Evolutionary conservation across 2,113 vertebrate genomes (phyloP).

Genomic region (Grammomys dolichurus): DNA sequence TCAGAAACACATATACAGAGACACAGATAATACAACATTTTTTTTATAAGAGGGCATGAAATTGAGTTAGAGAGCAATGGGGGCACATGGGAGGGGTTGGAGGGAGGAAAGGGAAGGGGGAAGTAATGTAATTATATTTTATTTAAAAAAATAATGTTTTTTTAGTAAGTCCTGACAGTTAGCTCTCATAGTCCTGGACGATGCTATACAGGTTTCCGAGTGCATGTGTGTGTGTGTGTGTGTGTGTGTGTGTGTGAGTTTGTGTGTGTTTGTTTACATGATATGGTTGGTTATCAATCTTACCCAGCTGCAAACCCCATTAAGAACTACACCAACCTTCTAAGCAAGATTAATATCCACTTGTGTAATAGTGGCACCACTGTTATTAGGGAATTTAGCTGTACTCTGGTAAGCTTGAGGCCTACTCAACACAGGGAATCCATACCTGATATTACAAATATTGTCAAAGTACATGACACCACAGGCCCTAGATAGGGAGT

Average conservation of each 20-base stretch:
- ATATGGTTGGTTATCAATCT: neutral
- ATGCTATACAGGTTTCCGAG: neutral
- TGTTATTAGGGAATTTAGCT: neutral
- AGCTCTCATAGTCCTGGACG: neutral
- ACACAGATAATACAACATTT: neutral
- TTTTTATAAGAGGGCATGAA: neutral
- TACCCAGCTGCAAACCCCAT: no score
- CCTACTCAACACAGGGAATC: no score
- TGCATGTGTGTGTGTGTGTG: neutral
- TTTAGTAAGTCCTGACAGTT: neutral
- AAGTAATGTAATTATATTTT: neutral
- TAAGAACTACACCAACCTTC: neutral
- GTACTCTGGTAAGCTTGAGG: no score
- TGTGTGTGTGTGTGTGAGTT: neutral
- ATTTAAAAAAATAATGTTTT: neutral
- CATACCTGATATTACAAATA: neutral
- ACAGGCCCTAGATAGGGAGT: neutral
- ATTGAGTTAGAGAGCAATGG: neutral
- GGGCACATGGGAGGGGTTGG: neutral
- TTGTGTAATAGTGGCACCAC: neutral
- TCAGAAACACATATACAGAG: neutral
- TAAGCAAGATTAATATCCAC: neutral
- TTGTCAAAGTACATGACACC: neutral
- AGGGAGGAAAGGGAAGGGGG: neutral
- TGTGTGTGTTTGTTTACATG: neutral